phyloP scores from a whole-genome alignment of 2,113 vertebrate genomes.

The Centropus unirufus region DNA sequence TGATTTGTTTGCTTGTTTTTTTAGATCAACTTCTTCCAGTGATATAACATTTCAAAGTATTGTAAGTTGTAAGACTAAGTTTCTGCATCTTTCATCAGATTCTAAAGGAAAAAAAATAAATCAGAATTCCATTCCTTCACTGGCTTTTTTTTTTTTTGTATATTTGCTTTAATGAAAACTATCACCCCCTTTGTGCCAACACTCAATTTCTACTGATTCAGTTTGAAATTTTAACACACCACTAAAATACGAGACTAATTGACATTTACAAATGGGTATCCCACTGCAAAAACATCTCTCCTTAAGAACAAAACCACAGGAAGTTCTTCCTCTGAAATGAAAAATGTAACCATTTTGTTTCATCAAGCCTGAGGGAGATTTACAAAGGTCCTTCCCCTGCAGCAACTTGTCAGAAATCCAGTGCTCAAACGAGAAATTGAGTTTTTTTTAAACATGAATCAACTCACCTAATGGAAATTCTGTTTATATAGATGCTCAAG shows the following conservation, averaged over 20 bases:
- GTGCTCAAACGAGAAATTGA: background rate
- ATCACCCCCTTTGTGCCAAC: background rate
- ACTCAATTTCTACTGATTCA: background rate
- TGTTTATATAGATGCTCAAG: background rate
- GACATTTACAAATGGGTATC: background rate
- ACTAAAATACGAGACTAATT: background rate
- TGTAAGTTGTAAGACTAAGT: background rate
- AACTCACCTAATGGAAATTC: background rate
- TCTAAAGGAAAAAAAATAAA: background rate
- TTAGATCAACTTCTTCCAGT: background rate
- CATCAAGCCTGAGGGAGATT: background rate
- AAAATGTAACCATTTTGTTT: background rate
- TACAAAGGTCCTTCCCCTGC: background rate
- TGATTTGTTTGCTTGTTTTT: background rate
- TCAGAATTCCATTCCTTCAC: background rate
- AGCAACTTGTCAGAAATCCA: background rate
- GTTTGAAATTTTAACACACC: background rate
- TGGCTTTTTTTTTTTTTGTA: background rate
- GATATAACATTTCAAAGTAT: background rate
- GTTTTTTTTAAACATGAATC: background rate
- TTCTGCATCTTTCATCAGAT: background rate
- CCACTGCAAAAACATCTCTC: background rate
- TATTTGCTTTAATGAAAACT: background rate
- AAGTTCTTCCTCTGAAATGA: background rate
- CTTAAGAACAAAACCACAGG: background rate